A percentile compares a stretch with the other conserved stretches of the same genome.
phyloP scores from a whole-genome alignment of 1,140 invertebrate genomes.

The Protaetia brevitarsis region DNA sequence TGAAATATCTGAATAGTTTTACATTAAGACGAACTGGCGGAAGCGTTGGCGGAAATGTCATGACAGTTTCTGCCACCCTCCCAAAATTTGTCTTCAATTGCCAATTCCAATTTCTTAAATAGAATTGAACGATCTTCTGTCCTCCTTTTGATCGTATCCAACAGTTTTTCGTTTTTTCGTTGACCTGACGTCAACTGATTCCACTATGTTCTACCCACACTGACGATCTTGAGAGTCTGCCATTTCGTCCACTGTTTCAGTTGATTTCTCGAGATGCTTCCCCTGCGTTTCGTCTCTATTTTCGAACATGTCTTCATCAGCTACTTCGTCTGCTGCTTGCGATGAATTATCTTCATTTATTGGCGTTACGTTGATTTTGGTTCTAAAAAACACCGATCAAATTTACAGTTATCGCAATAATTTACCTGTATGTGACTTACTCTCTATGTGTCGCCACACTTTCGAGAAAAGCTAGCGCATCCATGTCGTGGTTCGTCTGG shows the following conservation, averaged over 20 bases:
- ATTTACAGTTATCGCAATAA: too few relatives aligned
- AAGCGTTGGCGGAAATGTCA: neutral
- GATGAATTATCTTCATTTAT: neutral
- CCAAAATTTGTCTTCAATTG: too few relatives aligned
- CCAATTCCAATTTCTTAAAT: too few relatives aligned
- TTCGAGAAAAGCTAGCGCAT: too few relatives aligned
- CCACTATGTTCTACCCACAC: neutral
- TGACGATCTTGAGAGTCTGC: neutral
- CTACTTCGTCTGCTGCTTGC: neutral
- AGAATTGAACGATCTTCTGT: neutral
- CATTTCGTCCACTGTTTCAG: neutral
- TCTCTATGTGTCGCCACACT: neutral
- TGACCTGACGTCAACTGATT: neutral
- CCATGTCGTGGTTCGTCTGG: neutral
- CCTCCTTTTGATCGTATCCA: conserved; percentile 2
- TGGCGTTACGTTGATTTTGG: neutral
- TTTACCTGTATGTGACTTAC: neutral
- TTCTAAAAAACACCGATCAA: neutral
- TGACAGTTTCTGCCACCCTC: too few relatives aligned
- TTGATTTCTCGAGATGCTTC: neutral
- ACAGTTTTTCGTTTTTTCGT: conserved; percentile 18
- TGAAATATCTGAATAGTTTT: conserved; percentile 5
- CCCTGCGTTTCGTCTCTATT: neutral
- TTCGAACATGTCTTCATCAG: too few relatives aligned
- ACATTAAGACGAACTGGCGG: neutral